These are phyloP conservation scores for Diploscapter pachys DNA, from an alignment of 1,140 invertebrate genomes.

Conservation along the genomic window DNA sequence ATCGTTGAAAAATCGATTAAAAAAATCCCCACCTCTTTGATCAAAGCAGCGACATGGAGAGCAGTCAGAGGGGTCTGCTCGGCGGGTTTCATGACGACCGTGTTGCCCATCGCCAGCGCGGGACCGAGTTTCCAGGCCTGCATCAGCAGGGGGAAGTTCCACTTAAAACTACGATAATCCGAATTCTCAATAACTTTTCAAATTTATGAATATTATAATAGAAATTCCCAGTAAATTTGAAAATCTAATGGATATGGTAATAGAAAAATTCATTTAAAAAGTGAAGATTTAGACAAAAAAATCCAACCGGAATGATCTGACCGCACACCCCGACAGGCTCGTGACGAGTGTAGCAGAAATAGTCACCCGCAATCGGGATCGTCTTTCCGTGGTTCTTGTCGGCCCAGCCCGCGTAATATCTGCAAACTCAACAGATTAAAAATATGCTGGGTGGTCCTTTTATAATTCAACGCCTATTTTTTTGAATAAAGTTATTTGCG, in stretches of 20 bases:
- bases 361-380: conserved; percentile 74
- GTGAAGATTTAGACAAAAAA: too few species aligned
- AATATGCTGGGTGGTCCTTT: too few species aligned
- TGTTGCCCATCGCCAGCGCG: conserved; percentile 80
- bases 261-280: too few species aligned
- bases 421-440: conserved; percentile 35
- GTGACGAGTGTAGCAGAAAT: conserved; percentile 83
- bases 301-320: conserved; percentile 78
- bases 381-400: conserved; percentile 87
- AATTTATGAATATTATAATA: too few species aligned
- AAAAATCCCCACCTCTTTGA: conserved; percentile 67
- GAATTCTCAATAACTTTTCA: too few species aligned
- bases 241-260: too few species aligned
- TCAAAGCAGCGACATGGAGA: conserved; percentile 73
- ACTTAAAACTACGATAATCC: conserved; percentile 58
- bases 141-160: conserved; percentile 96
- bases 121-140: conserved; percentile 90
- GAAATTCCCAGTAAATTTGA: too few species aligned
- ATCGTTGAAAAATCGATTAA: too few species aligned
- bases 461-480: too few species aligned
- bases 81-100: conserved; percentile 82
- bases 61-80: conserved; percentile 89
- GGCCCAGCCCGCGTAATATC: conserved; percentile 83
- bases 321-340: conserved; percentile 95
- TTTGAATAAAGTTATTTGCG: too few species aligned